Evolutionary conservation across 2,113 vertebrate genomes (phyloP), one percentile per base, ranked within the genome.

Genomic region (Chunga burmeisteri): DNA sequence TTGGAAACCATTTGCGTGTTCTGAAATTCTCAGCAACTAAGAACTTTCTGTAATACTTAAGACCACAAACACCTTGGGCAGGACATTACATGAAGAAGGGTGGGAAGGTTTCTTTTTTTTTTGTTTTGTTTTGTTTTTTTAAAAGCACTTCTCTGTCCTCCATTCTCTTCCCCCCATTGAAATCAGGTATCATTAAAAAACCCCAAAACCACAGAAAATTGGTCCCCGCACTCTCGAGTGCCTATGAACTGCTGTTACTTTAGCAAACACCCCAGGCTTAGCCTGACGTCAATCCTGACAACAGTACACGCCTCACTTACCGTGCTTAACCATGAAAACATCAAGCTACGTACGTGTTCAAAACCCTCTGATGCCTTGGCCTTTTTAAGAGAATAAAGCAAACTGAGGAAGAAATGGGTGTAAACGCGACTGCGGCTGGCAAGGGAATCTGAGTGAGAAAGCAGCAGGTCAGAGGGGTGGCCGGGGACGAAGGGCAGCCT

Each of bases 281-380:
- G 65, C 50, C 34, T 3, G 2, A 38, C 1, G 3, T 38, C 59
- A 62, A 27, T 5, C 30, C 36, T 13, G 53, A 40, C 49, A 23
- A 5, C 4, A n/a, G 3, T 4, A 25, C 0, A 14, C 17, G 13
- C 44, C 47, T 38, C 20, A 1, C 47, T 47, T 9, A 1, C 0
- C 1, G 9, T 16, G 16, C 42, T 6, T 3, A 11, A n/a, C 22
- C 14, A 61, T 12, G n/a, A 34, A n/a, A 75, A 46, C 25, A 36
- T 4, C 1, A 2, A 38, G 59, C 50, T 47, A 14, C 1, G 1
- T 1, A 10, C 0, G 0, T 2, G 6, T 2, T 52, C 18, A 14
- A 47, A 44, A n/a, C 10, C 40, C 46, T 6, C 5, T 5, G 2
- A 0, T 27, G 23, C 20, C 58, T 21, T 0, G 0, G 44, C 27